These are phyloP conservation scores for Channa argus DNA, from an alignment of 2,113 vertebrate genomes.

Conservation along the genomic window DNA sequence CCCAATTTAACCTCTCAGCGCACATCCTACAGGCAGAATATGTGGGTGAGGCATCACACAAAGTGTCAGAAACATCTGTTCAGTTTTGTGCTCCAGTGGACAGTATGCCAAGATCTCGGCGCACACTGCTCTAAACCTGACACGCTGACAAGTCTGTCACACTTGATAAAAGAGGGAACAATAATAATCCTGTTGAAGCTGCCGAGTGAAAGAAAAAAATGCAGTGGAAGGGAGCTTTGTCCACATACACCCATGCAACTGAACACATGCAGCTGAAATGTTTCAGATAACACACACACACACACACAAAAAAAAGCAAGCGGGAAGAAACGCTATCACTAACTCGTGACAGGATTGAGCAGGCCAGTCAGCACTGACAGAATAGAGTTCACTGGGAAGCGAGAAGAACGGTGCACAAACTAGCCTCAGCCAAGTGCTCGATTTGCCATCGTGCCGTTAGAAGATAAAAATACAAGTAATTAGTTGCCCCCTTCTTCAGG, in stretches of 20 bases:
- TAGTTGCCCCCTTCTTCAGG: constrained; percentile 60
- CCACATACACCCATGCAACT: constrained; percentile 9
- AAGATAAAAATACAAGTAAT: constrained; percentile 84
- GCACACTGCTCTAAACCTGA: constrained; percentile 53
- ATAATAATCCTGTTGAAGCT: constrained; percentile 63
- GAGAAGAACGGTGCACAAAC: constrained; percentile 55
- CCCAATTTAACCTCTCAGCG: constrained; percentile 41
- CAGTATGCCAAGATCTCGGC: constrained; percentile 50
- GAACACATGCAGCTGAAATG: constrained; percentile 22
- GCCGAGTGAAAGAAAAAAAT: constrained; percentile 40
- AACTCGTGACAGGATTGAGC: constrained; percentile 51
- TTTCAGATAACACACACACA: constrained; percentile 31
- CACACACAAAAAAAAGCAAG: too few species aligned
- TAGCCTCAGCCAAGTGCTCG: constrained; percentile 37
- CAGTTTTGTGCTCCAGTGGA: constrained; percentile 64
- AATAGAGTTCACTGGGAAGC: constrained; percentile 72
- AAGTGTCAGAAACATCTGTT: constrained; percentile 76
- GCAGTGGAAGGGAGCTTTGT: constrained; percentile 29
- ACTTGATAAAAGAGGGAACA: constrained; percentile 68
- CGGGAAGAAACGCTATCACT: constrained; percentile 13
- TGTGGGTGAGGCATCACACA: constrained; percentile 37
- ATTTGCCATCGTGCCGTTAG: constrained; percentile 77
- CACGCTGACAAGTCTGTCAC: constrained; percentile 70
- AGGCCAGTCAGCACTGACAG: constrained; percentile 48
- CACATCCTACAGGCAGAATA: constrained; percentile 34